A percentile compares a stretch with the other conserved stretches of the same genome.
These are phyloP conservation scores for Camponotus pennsylvanicus DNA, from an alignment of 1,140 invertebrate genomes.

Conservation along the genomic window DNA sequence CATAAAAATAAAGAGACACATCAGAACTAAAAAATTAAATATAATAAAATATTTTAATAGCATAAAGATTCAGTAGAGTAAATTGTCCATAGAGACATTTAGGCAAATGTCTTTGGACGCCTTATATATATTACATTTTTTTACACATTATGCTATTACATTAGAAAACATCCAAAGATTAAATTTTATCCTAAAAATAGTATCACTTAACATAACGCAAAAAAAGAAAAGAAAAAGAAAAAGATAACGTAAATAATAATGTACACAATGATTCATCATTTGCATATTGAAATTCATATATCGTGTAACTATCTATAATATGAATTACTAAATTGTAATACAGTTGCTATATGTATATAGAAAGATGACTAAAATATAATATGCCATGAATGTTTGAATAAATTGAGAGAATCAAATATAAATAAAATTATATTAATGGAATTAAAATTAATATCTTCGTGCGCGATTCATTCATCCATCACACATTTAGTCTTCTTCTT, in stretches of 20 bases:
- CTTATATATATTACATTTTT: constrained; percentile 71
- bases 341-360: constrained; percentile 20
- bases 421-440: constrained; percentile 62
- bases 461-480: constrained; percentile 42
- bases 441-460: constrained; percentile 59
- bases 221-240: constrained; percentile 21
- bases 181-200: constrained; percentile 68
- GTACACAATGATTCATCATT: constrained; percentile 56
- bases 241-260: constrained; percentile 61
- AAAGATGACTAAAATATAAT: constrained; percentile 63
- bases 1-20: constrained; percentile 68
- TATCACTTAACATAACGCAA: constrained; percentile 51
- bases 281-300: constrained; percentile 66
- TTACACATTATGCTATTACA: constrained; percentile 68
- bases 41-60: constrained; percentile 76
- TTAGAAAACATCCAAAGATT: constrained; percentile 43
- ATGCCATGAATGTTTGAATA: constrained; percentile 63
- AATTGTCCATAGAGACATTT: constrained; percentile 61
- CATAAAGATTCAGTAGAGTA: constrained; percentile 65
- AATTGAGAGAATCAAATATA: constrained; percentile 59
- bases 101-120: constrained; percentile 39
- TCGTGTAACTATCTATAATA: constrained; percentile 63
- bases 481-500: constrained; percentile 64
- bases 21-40: constrained; percentile 69
- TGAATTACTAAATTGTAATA: constrained; percentile 66